Conservation (phyloP, 1,140 invertebrate species). For the Drosophila persimilis region DNA sequence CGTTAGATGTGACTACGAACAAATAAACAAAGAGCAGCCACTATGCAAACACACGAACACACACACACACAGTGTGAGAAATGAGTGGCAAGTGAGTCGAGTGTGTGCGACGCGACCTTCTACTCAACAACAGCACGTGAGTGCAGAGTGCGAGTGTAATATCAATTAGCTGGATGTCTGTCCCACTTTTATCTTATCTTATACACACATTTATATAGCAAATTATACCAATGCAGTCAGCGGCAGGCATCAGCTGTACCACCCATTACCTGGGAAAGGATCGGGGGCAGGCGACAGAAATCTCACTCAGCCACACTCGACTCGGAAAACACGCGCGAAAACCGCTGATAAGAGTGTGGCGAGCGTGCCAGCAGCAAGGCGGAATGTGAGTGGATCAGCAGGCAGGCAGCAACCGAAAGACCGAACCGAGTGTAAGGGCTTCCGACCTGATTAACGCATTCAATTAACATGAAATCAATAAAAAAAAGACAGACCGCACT, state of each 20-base stretch:
- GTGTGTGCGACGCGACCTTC: too few species aligned
- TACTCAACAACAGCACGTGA: conserved; percentile 45
- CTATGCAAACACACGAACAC: too few species aligned
- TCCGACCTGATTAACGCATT: conserved; percentile 68
- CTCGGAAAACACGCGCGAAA: conserved; percentile 62
- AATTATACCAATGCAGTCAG: conserved; percentile 14
- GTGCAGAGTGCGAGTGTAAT: conserved; percentile 13
- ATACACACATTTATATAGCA: conserved; percentile 20
- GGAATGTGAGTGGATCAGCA: too few species aligned
- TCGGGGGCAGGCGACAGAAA: background rate
- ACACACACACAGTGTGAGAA: too few species aligned
- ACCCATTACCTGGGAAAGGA: background rate
- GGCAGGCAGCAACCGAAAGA: too few species aligned
- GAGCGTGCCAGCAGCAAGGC: conserved; percentile 2
- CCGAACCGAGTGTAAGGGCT: conserved; percentile 33
- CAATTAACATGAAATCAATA: conserved; percentile 70
- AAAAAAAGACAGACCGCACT: conserved; percentile 24
- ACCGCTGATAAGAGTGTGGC: conserved; percentile 32
- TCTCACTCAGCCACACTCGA: conserved; percentile 12
- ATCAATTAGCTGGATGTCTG: conserved; percentile 29
- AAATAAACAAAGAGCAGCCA: too few species aligned
- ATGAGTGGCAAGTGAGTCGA: too few species aligned
- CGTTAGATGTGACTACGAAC: too few species aligned
- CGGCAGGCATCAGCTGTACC: conserved; percentile 22
- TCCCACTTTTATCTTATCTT: conserved; percentile 49